phyloP scores from a whole-genome alignment of 2,113 vertebrate species.

The Callipepla squamata region DNA sequence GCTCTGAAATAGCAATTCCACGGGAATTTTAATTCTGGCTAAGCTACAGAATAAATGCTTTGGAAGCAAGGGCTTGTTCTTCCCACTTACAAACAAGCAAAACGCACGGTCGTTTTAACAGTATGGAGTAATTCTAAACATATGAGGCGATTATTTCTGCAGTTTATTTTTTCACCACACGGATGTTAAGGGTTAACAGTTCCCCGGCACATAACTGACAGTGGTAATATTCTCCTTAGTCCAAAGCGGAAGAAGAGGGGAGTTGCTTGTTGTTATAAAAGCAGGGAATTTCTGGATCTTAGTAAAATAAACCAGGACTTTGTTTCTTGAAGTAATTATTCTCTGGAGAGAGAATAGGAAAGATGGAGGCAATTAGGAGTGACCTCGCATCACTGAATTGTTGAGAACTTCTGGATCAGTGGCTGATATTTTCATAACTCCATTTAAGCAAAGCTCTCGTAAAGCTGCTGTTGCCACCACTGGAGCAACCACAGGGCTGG shows the following conservation, averaged over 20 bases:
- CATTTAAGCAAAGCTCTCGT: conserved; percentile 63
- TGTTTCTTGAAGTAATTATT: conserved; percentile 83
- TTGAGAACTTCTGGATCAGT: conserved; percentile 80
- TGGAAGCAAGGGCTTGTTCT: not conserved
- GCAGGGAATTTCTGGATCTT: conserved; percentile 78
- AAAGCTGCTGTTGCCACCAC: conserved; percentile 48
- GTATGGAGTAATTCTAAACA: not conserved
- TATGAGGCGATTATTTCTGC: conserved; percentile 6
- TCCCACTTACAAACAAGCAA: conserved; percentile 12
- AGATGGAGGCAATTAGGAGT: conserved; percentile 82
- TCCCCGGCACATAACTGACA: conserved; percentile 40
- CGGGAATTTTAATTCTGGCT: not conserved
- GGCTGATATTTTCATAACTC: conserved; percentile 79
- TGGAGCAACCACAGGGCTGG: conserved; percentile 32
- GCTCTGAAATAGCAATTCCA: not conserved
- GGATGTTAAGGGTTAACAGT: conserved; percentile 42
- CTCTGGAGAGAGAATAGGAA: conserved; percentile 79
- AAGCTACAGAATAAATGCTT: not conserved
- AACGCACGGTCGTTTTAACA: not conserved
- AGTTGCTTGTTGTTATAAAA: conserved; percentile 74
- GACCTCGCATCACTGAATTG: conserved; percentile 72
- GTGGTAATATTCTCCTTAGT: conserved; percentile 66
- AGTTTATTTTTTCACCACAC: conserved; percentile 7
- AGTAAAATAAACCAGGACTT: conserved; percentile 83
- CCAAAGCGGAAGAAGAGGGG: conserved; percentile 71